Evolutionary conservation across 2,113 vertebrate species (phyloP).

Genomic region (Stegostoma tigrinum): DNA sequence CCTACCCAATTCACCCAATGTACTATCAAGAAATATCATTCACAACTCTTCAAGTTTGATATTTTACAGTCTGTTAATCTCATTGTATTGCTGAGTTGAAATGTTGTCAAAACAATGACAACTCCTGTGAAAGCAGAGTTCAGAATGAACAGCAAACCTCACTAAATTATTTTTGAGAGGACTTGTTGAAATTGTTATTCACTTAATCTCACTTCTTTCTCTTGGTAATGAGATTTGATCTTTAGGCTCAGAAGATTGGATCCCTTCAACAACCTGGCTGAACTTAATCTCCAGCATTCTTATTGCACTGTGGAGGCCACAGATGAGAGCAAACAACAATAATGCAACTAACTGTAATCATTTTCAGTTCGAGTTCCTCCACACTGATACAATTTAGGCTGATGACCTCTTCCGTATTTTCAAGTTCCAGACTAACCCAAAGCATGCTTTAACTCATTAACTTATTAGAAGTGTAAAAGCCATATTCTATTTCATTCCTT

Average conservation of each 20-base stretch:
- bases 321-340: not conserved
- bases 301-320: not conserved
- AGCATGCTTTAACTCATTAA: not conserved
- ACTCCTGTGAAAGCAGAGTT: not conserved
- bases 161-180: constrained; percentile 11
- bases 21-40: too few species aligned
- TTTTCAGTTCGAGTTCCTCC: not conserved
- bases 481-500: not conserved
- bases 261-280: not conserved
- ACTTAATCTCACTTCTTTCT: not conserved
- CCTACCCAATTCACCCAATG: too few species aligned
- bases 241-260: not conserved
- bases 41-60: too few species aligned
- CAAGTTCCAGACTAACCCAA: not conserved
- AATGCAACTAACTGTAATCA: not conserved
- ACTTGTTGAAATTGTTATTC: not conserved
- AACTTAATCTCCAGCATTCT: not conserved
- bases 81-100: not conserved
- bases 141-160: not conserved
- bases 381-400: not conserved
- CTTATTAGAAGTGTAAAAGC: not conserved
- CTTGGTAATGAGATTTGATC: constrained; percentile 2
- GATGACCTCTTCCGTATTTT: not conserved
- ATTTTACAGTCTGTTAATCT: constrained; percentile 16
- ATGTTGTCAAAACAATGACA: not conserved